A percentile compares a stretch with the other conserved stretches of the same genome.
Evolutionary conservation across 2,113 vertebrate species (phyloP).

Genomic region (Mohoua ochrocephala): DNA sequence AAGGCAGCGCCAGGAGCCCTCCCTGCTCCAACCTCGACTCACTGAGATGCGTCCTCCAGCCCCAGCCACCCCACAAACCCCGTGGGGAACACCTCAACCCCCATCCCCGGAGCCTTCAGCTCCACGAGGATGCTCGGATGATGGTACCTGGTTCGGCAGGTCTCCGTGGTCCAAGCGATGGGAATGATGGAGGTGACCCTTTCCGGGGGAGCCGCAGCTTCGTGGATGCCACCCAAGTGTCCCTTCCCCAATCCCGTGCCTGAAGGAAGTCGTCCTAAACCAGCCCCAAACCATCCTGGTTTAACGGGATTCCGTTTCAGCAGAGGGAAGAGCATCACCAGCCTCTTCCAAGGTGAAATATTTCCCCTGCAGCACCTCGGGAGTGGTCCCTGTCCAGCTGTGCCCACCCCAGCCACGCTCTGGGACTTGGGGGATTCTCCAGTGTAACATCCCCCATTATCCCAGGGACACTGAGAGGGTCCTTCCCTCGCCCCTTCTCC

Average conservation of each 20-base stretch:
- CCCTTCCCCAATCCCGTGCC: background rate
- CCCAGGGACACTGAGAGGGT: background rate
- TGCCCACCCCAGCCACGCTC: background rate
- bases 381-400: background rate
- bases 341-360: background rate
- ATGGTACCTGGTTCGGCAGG: background rate
- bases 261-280: background rate
- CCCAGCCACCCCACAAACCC: background rate
- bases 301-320: rapidly evolving
- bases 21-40: background rate
- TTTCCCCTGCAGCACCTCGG: background rate
- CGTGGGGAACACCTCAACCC: rapidly evolving
- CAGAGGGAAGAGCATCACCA: background rate
- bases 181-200: background rate
- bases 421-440: background rate
- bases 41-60: rapidly evolving
- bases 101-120: background rate
- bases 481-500: background rate
- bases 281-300: background rate
- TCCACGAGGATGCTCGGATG: rapidly evolving
- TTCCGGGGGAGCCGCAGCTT: rapidly evolving
- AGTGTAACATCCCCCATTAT: background rate
- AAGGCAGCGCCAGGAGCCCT: background rate
- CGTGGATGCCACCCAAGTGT: background rate
- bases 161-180: rapidly evolving